Percentiles rank a stretch among this genome's conserved stretches.
Evolutionary conservation across 37 sponge, comb jelly and placozoan species (phyloP).

Genomic region (Aplysina aerophoba): DNA sequence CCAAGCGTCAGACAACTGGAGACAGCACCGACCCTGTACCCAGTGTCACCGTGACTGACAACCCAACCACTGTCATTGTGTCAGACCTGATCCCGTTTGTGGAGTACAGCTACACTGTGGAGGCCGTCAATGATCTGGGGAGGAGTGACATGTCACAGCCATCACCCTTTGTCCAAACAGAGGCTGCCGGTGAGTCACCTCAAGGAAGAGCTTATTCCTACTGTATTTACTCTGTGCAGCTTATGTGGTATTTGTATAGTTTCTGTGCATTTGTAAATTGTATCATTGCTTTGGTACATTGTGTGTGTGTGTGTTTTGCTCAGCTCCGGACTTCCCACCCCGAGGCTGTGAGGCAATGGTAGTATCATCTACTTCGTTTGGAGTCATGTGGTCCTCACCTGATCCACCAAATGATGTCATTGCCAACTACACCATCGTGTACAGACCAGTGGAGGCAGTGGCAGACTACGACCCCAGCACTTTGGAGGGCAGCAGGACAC

Average conservation of each 20-base stretch:
- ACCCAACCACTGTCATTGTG: neutral
- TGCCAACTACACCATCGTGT: slow-evolving; percentile 34
- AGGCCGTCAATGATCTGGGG: slow-evolving; percentile 57
- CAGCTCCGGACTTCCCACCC: slow-evolving; percentile 50
- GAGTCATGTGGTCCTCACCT: slow-evolving; percentile 24
- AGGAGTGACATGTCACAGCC: slow-evolving; percentile 40
- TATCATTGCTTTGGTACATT: too few relatives aligned
- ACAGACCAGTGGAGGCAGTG: slow-evolving; percentile 15
- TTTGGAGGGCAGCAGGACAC: neutral
- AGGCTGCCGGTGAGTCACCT: slow-evolving; percentile 40
- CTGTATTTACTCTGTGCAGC: too few relatives aligned
- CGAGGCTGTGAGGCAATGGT: neutral
- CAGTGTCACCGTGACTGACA: neutral
- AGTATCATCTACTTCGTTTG: slow-evolving; percentile 21
- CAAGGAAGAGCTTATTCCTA: too few relatives aligned
- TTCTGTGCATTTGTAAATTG: too few relatives aligned
- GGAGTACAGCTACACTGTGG: slow-evolving; percentile 55
- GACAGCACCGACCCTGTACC: neutral
- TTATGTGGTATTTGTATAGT: neutral
- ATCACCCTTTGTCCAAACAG: slow-evolving; percentile 39
- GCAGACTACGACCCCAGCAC: slow-evolving; percentile 14
- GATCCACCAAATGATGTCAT: slow-evolving; percentile 42
- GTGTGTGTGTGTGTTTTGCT: too few relatives aligned
- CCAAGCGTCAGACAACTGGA: too few relatives aligned
- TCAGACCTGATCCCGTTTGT: slow-evolving; percentile 55